Evolutionary conservation across 2,113 vertebrate species (phyloP).

Genomic region (Tragulus kanchil): DNA sequence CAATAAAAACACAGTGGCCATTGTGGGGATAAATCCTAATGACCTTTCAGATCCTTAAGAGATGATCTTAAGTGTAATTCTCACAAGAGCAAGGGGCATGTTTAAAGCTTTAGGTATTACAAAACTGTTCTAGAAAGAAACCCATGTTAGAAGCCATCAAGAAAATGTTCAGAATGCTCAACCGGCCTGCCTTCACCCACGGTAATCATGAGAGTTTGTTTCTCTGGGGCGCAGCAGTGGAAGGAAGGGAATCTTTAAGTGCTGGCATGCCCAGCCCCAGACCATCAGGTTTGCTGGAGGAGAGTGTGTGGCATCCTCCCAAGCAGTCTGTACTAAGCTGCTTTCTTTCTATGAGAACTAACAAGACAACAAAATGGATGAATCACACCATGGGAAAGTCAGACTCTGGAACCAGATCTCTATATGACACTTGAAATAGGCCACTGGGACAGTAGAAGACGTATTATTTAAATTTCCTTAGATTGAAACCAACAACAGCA

Average conservation of each 20-base stretch:
- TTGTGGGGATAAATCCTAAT: not conserved
- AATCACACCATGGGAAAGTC: constrained; percentile 36
- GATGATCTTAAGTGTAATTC: not conserved
- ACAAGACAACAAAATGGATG: constrained; percentile 38
- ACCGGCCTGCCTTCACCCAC: not conserved
- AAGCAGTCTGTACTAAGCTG: not conserved
- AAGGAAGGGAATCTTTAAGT: not conserved
- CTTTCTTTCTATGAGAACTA: constrained; percentile 63
- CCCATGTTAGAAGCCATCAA: not conserved
- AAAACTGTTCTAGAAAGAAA: constrained; percentile 2
- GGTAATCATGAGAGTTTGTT: not conserved
- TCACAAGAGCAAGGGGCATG: not conserved
- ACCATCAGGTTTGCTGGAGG: not conserved
- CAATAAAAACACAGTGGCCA: not conserved
- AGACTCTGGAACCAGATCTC: not conserved
- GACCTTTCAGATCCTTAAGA: not conserved
- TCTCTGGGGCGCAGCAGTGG: not conserved
- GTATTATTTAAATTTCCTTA: constrained; percentile 33
- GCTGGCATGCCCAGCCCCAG: not conserved
- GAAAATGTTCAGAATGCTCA: not conserved
- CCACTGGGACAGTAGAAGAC: not conserved
- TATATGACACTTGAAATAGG: not conserved
- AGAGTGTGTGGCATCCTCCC: constrained; percentile 37
- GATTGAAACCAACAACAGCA: not conserved
- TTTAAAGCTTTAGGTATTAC: not conserved